Conservation (phyloP, 2,888 invertebrate genomes). For the Drosophila borealis region DNA sequence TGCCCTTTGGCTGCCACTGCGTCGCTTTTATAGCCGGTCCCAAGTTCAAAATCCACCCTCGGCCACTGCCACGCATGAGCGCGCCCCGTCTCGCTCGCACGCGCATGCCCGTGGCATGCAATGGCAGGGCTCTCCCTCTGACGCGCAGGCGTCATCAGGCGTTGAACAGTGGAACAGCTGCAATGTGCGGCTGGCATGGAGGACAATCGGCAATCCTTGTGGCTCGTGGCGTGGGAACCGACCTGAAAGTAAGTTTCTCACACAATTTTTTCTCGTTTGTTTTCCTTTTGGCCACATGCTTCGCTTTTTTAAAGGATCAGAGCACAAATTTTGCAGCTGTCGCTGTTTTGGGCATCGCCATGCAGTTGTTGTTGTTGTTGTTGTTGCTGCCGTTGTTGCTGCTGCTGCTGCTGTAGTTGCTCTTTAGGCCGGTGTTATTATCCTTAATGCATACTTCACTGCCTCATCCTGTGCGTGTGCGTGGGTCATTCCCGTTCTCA, state of each 20-base stretch:
- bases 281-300: conserved; percentile 83
- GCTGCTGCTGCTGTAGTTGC: conserved; percentile 50
- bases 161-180: conserved; percentile 64
- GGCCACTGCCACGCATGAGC: conserved; percentile 52
- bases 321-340: conserved; percentile 83
- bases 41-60: conserved; percentile 70
- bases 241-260: conserved; percentile 84
- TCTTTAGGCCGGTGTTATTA: conserved; percentile 78
- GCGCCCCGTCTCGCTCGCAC: conserved; percentile 45
- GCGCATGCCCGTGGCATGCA: conserved; percentile 17
- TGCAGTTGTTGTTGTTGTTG: conserved; percentile 40
- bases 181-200: conserved; percentile 63
- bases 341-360: conserved; percentile 72
- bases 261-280: conserved; percentile 82
- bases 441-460: conserved; percentile 81
- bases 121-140: conserved; percentile 37
- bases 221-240: conserved; percentile 85
- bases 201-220: conserved; percentile 82
- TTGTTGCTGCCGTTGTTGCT: conserved; percentile 30
- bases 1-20: conserved; percentile 42
- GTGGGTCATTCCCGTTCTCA: conserved; percentile 63
- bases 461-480: conserved; percentile 75
- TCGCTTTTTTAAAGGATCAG: conserved; percentile 81
- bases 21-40: conserved; percentile 71
- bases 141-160: conserved; percentile 38